phyloP scores from a whole-genome alignment of 2,797 vertebrate species.

The Poecilia gillii region DNA sequence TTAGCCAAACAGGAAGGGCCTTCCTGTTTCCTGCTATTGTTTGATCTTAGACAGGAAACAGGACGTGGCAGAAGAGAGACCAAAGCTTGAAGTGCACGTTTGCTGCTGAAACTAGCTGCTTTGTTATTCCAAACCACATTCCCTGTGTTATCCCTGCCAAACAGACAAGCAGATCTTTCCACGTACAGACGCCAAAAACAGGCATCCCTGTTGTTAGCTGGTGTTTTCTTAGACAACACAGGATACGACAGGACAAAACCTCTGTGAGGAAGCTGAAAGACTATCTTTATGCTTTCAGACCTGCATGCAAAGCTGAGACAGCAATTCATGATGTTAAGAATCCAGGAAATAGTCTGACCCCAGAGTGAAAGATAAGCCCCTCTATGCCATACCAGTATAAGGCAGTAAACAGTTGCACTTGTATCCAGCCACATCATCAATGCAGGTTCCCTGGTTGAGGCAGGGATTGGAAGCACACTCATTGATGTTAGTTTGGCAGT shows the following conservation, averaged over 20 bases:
- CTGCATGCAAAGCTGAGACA: conserved; percentile 39
- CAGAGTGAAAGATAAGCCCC: conserved; percentile 16
- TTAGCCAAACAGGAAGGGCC: conserved; percentile 86
- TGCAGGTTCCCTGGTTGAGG: conserved; percentile 96
- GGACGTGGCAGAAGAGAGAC: conserved; percentile 82
- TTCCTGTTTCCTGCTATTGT: conserved; percentile 95
- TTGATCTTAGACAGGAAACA: conserved; percentile 84
- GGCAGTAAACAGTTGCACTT: conserved; percentile 95
- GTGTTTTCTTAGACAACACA: conserved; percentile 74
- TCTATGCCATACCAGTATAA: conserved; percentile 87
- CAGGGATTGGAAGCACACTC: conserved; percentile 98
- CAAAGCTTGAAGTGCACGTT: conserved; percentile 70
- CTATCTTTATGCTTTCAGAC: conserved; percentile 31
- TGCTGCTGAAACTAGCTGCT: conserved; percentile 59
- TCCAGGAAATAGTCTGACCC: conserved; percentile 11
- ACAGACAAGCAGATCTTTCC: conserved; percentile 68
- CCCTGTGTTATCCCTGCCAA: conserved; percentile 63
- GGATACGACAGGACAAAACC: conserved; percentile 41
- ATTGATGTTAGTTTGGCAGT: conserved; percentile 98
- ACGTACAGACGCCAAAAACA: conserved; percentile 51
- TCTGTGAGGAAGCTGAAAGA: conserved; percentile 50
- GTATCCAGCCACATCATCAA: conserved; percentile 94
- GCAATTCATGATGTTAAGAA: conserved; percentile 23
- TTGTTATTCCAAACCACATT: conserved; percentile 67
- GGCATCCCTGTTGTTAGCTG: conserved; percentile 46